A percentile compares a stretch with the other conserved stretches of the same genome.
These are phyloP conservation scores for Microctenopoma lineatum DNA, from an alignment of 2,797 vertebrate genomes.

Conservation along the genomic window DNA sequence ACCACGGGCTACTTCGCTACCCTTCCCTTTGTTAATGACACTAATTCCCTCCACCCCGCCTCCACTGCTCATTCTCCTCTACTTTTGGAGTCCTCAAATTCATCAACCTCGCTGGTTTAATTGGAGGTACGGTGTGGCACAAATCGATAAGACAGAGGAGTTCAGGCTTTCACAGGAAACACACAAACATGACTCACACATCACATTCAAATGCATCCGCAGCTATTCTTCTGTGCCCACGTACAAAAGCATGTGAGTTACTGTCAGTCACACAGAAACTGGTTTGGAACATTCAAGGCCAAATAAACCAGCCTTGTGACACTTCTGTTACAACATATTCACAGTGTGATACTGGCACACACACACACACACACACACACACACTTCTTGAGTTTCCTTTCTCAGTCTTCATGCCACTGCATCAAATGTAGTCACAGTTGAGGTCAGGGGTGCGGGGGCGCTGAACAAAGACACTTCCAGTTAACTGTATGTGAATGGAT, in stretches of 20 bases:
- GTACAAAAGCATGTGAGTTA: slow-evolving; percentile 51
- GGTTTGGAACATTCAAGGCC: slow-evolving; percentile 50
- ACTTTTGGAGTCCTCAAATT: slow-evolving; percentile 48
- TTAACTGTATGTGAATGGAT: slow-evolving; percentile 63
- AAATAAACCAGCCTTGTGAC: slow-evolving; percentile 62
- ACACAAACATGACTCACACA: slow-evolving; percentile 66
- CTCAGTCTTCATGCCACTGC: slow-evolving; percentile 28
- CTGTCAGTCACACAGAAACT: slow-evolving; percentile 57
- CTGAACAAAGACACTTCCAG: slow-evolving; percentile 67
- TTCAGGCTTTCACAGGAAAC: slow-evolving; percentile 47
- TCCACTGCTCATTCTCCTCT: neutral
- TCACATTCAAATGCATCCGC: slow-evolving; percentile 48
- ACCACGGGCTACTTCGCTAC: slow-evolving; percentile 14
- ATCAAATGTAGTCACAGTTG: slow-evolving; percentile 40
- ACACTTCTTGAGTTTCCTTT: slow-evolving; percentile 37
- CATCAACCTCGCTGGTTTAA: slow-evolving; percentile 60
- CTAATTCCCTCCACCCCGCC: slow-evolving; percentile 12
- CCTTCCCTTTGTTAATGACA: slow-evolving; percentile 21
- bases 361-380: slow-evolving; percentile 8
- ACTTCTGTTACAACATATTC: slow-evolving; percentile 66
- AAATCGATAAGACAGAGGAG: slow-evolving; percentile 68
- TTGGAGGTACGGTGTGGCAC: slow-evolving; percentile 61
- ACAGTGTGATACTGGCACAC: slow-evolving; percentile 40
- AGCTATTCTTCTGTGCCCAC: slow-evolving; percentile 56
- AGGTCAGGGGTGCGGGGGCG: slow-evolving; percentile 44